phyloP scores from a whole-genome alignment of 2,888 invertebrate species.

The Drosophila rellima region DNA sequence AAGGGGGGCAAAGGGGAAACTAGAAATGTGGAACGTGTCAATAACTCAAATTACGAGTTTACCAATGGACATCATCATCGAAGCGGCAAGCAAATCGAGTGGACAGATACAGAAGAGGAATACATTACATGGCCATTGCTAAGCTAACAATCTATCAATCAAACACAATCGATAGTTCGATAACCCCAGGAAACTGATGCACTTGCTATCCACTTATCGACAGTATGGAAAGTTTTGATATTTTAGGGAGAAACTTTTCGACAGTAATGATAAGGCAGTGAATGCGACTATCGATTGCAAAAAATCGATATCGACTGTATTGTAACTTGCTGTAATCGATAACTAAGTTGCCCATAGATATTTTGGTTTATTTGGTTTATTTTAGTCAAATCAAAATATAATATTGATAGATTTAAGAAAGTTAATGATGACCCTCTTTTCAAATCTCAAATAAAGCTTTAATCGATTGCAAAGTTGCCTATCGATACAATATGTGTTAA shows the following conservation, averaged over 20 bases:
- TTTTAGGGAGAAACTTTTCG: too few species aligned
- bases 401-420: too few species aligned
- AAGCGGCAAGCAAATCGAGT: constrained; percentile 12
- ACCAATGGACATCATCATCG: constrained; percentile 32
- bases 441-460: too few species aligned
- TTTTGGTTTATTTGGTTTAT: too few species aligned
- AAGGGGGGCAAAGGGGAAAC: not conserved
- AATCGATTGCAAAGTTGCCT: not conserved
- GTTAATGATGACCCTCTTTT: too few species aligned
- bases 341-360: too few species aligned
- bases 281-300: too few species aligned
- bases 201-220: not conserved
- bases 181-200: not conserved
- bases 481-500: not conserved
- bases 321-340: too few species aligned
- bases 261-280: too few species aligned
- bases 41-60: constrained; percentile 63
- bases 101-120: not conserved
- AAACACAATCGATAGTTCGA: not conserved
- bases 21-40: constrained; percentile 35
- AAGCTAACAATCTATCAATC: not conserved
- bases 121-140: not conserved
- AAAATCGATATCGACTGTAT: too few species aligned
- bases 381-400: too few species aligned
- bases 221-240: not conserved